phyloP scores from a whole-genome alignment of 2,888 invertebrate species.

The Girardia tigrina region DNA sequence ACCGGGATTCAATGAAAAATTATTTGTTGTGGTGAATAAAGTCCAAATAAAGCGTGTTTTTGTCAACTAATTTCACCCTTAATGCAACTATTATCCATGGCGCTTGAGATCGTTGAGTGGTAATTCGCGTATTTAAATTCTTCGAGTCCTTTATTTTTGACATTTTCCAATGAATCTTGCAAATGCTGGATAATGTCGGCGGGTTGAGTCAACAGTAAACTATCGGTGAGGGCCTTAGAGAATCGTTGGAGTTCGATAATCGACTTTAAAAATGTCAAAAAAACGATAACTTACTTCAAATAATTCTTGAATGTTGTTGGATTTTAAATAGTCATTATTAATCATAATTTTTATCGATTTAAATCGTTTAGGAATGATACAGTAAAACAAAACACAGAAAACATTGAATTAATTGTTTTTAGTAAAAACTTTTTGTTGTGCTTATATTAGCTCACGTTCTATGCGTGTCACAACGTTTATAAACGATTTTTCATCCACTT shows the following conservation, averaged over 20 bases:
- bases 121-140: constrained; percentile 4
- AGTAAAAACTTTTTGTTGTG: too few species aligned
- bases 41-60: too few species aligned
- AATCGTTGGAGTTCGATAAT: background rate
- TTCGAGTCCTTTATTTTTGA: background rate
- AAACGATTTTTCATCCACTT: too few species aligned
- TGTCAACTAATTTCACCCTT: background rate
- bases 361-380: too few species aligned
- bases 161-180: constrained; percentile 1
- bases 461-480: too few species aligned
- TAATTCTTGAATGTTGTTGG: background rate
- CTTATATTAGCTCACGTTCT: too few species aligned
- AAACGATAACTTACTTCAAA: background rate
- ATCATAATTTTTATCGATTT: too few species aligned
- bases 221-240: background rate
- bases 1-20: too few species aligned
- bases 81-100: background rate
- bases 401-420: too few species aligned
- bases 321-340: background rate
- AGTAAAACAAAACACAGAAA: too few species aligned
- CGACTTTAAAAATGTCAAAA: background rate
- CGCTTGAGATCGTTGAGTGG: background rate
- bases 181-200: background rate
- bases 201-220: background rate
- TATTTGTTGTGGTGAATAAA: too few species aligned